Percentiles rank a stretch among this genome's conserved stretches.
Evolutionary conservation across 2,797 vertebrate species (phyloP).

Genomic region (Sarcophilus harrisii): DNA sequence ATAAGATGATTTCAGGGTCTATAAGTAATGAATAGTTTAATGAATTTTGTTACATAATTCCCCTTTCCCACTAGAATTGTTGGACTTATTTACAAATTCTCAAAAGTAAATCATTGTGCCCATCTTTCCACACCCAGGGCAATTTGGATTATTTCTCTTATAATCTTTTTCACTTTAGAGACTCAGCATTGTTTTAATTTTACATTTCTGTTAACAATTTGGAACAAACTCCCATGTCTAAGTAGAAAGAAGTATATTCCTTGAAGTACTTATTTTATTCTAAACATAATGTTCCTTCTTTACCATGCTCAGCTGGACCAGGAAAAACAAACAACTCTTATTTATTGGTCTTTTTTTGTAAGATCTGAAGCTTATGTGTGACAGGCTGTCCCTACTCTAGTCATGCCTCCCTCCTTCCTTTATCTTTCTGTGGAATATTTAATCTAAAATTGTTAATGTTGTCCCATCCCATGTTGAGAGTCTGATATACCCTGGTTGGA

Average conservation of each 20-base stretch:
- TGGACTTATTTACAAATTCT: neutral
- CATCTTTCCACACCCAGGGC: neutral
- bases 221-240: neutral
- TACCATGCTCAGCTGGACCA: neutral
- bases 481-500: neutral
- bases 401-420: neutral
- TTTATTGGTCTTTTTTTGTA: neutral
- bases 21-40: neutral
- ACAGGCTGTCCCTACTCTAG: neutral
- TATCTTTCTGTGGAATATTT: neutral
- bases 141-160: neutral
- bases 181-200: neutral
- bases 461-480: neutral
- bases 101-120: neutral
- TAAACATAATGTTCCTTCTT: neutral
- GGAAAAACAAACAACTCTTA: neutral
- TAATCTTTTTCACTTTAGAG: neutral
- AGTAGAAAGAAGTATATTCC: neutral
- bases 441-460: neutral
- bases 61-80: neutral
- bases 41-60: neutral
- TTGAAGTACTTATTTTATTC: neutral
- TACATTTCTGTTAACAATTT: neutral
- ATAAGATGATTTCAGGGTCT: neutral
- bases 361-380: neutral